A percentile compares a stretch with the other conserved stretches of the same genome.
phyloP scores from a whole-genome alignment of 2,888 invertebrate species.

The Synanthedon myopaeformis region DNA sequence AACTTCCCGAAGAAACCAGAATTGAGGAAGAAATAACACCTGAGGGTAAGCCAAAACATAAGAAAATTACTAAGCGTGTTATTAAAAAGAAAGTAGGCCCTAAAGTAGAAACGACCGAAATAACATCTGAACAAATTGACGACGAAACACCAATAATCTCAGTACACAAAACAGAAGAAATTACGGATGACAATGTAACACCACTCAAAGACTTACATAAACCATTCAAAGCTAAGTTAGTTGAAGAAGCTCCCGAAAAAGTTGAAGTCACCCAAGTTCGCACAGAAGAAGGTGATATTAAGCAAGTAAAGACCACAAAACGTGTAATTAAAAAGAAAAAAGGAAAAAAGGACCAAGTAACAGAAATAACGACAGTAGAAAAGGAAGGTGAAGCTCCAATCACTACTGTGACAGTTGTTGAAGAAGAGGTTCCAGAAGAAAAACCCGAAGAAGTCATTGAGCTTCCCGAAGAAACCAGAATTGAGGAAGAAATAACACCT shows the following conservation, averaged over 20 bases:
- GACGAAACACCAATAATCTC: constrained; percentile 43
- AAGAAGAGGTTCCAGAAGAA: constrained; percentile 20
- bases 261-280: constrained; percentile 11
- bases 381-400: constrained; percentile 38
- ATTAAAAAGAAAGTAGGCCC: constrained; percentile 45
- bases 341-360: constrained; percentile 14
- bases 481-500: constrained; percentile 5
- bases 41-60: constrained; percentile 30
- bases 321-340: constrained; percentile 25
- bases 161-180: constrained; percentile 32
- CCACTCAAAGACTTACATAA: constrained; percentile 16
- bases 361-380: constrained; percentile 18
- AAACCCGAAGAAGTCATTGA: constrained; percentile 10
- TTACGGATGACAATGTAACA: constrained; percentile 13
- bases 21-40: constrained; percentile 8
- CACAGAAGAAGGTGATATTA: constrained; percentile 16
- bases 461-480: constrained; percentile 30
- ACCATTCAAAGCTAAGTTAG: constrained; percentile 14
- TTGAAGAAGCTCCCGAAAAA: constrained; percentile 9
- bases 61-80: constrained; percentile 34
- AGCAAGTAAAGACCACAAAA: constrained; percentile 10
- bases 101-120: constrained; percentile 26
- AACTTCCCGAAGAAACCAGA: constrained; percentile 19
- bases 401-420: constrained; percentile 18
- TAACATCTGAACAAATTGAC: constrained; percentile 44